Evolutionary conservation across 2,113 vertebrate genomes (phyloP).

Genomic region (Amphilophus citrinellus): DNA sequence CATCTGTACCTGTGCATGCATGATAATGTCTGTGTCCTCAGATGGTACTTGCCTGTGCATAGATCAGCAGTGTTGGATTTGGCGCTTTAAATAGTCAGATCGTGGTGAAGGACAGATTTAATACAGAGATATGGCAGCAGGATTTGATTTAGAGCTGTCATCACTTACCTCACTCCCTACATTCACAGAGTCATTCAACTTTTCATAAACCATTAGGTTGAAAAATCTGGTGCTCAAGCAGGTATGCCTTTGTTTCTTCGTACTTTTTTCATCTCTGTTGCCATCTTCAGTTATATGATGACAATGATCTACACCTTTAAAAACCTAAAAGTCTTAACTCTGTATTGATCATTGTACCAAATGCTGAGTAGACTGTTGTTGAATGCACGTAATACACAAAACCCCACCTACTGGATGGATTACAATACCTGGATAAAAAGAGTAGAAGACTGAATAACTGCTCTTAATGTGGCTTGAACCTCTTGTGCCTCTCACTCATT

Average conservation of each 20-base stretch:
- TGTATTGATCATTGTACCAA: background rate
- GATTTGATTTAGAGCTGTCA: constrained; percentile 9
- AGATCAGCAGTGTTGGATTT: background rate
- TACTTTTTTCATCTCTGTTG: background rate
- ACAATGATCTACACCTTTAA: background rate
- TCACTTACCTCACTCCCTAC: background rate
- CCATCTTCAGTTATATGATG: background rate
- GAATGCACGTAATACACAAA: background rate
- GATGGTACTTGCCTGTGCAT: background rate
- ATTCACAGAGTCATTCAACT: background rate
- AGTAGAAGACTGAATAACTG: constrained; percentile 15
- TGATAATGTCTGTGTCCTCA: constrained; percentile 5
- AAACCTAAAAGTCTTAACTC: background rate
- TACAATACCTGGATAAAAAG: background rate
- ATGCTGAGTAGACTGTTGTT: background rate
- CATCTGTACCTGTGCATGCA: background rate
- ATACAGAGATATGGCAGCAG: background rate
- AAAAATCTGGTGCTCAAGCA: background rate
- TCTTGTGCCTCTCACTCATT: constrained; percentile 9
- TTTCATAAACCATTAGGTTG: background rate
- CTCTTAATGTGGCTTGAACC: background rate
- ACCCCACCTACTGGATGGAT: background rate
- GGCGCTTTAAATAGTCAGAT: background rate
- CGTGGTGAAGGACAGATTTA: background rate
- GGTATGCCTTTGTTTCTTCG: background rate